Conservation (phyloP, 2,113 vertebrate species). For the Corythaixoides concolor region DNA sequence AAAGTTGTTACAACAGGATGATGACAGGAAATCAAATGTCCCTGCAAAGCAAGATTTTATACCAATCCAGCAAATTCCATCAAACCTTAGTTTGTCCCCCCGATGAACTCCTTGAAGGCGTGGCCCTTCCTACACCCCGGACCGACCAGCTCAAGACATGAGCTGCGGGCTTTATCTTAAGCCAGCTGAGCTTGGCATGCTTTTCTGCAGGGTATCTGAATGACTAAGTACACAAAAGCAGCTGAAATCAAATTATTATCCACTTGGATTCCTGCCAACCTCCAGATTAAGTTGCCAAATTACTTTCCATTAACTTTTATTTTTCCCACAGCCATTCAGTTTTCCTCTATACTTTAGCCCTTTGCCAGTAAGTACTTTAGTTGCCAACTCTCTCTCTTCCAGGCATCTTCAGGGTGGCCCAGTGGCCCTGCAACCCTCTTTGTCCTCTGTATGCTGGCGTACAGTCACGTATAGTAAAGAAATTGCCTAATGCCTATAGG, state of each 20-base stretch:
- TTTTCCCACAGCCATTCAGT: constrained; percentile 21
- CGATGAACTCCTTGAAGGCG: rapidly evolving
- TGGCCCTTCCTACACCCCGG: rapidly evolving
- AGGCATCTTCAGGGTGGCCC: not conserved
- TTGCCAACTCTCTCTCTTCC: not conserved
- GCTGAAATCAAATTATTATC: constrained; percentile 52
- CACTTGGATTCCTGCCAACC: constrained; percentile 17
- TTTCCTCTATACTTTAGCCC: not conserved
- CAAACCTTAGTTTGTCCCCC: rapidly evolving
- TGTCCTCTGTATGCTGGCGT: not conserved
- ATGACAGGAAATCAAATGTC: not conserved
- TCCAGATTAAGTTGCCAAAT: constrained; percentile 53
- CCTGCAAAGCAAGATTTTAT: not conserved
- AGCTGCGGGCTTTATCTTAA: not conserved
- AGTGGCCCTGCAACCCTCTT: not conserved
- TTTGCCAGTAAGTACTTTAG: not conserved
- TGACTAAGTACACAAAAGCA: constrained; percentile 45
- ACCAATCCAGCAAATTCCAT: rapidly evolving
- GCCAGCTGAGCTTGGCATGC: not conserved
- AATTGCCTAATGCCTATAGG: not conserved
- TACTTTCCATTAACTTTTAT: constrained; percentile 57
- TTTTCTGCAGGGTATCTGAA: constrained; percentile 21
- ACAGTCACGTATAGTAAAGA: not conserved
- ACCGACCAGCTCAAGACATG: rapidly evolving
- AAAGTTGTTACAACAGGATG: not conserved